Base-by-base conservation (phyloP, 2,113 vertebrate genomes). In the Hystrix cristata region DNA sequence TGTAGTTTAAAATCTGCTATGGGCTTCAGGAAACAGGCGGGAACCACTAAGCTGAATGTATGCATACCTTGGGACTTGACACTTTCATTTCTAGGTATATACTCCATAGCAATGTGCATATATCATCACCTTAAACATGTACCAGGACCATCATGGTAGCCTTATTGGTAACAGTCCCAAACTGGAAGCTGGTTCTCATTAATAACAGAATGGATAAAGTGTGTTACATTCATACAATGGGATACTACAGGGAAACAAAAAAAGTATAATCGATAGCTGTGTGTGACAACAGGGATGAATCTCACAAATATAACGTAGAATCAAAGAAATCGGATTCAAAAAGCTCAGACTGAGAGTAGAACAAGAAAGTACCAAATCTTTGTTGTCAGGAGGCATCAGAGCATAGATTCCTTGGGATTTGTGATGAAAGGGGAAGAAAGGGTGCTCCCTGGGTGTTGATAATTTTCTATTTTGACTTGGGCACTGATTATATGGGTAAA, bases 371-470 rank as follows among this genome's bases (percentile, higher is more conserved):
- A 78, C 18, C 51, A 38, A 4, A 86, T 12, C 3, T 85, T 38
- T 27, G 5, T 57, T 87, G n/a, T 31, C 43, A 29, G 13, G 25
- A 79, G 48, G 46, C 29, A 59, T 87, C n/a, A 59, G 0, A 21
- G 29, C 25, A 9, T 11, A 13, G n/a, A 62, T 38, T 65, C 29
- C 18, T 31, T 1, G 19, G 46, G 29, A 60, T 29, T 0, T 65
- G 51, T 64, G 29, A 67, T 2, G 18, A 46, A 21, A 67, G 9
- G 8, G 15, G 38, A 34, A 76, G 18, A 34, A 59, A 38, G 31
- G 18, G 60, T 69, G n/a, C 2, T 57, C 0, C 0, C 34, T 0
- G 18, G 62, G 9, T 4, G 10, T 15, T 9, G 48, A 7, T 8
- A 14, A 76, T 21, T 34, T 18, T 83, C 18, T 67, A 19, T 59